phyloP scores from a whole-genome alignment of 2,797 vertebrate species.

The Malacoctenus gilli region DNA sequence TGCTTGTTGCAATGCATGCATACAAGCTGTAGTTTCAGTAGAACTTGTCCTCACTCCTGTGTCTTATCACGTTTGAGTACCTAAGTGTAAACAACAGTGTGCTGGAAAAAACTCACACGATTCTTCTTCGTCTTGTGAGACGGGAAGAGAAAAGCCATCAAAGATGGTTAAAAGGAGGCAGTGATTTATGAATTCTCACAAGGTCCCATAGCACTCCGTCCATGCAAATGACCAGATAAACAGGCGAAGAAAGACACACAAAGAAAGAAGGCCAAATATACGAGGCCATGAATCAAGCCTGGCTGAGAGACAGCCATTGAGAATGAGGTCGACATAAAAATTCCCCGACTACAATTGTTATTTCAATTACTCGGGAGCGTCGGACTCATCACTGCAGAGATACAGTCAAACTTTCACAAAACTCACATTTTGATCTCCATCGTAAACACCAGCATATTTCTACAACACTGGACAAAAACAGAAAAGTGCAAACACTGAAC shows the following conservation, averaged over 20 bases:
- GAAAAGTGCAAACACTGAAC: not conserved
- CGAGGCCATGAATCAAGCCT: constrained; percentile 46
- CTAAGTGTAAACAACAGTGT: constrained; percentile 2
- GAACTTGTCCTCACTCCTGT: not conserved
- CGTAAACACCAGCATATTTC: not conserved
- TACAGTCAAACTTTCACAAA: constrained; percentile 20
- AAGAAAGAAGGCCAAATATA: constrained; percentile 24
- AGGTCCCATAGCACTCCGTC: constrained; percentile 19
- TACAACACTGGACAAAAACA: constrained; percentile 1
- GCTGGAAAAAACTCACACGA: not conserved
- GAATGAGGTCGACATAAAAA: constrained; percentile 44
- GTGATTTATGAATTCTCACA: constrained; percentile 25
- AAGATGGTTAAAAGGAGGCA: constrained; percentile 5
- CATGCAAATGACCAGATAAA: constrained; percentile 48
- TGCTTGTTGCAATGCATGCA: too few relatives aligned
- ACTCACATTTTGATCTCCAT: constrained; percentile 4
- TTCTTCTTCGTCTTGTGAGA: not conserved
- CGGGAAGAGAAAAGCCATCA: not conserved
- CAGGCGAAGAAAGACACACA: constrained; percentile 2
- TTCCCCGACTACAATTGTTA: constrained; percentile 12
- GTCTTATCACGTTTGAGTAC: constrained; percentile 4
- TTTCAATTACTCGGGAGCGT: constrained; percentile 14
- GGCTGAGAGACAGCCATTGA: constrained; percentile 35
- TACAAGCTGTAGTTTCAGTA: constrained; percentile 15
- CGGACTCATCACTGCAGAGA: constrained; percentile 19